A percentile compares a stretch with the other conserved stretches of the same genome.
These are phyloP conservation scores for Epinotia bilunana DNA, from an alignment of 2,888 invertebrate species.

Conservation along the genomic window DNA sequence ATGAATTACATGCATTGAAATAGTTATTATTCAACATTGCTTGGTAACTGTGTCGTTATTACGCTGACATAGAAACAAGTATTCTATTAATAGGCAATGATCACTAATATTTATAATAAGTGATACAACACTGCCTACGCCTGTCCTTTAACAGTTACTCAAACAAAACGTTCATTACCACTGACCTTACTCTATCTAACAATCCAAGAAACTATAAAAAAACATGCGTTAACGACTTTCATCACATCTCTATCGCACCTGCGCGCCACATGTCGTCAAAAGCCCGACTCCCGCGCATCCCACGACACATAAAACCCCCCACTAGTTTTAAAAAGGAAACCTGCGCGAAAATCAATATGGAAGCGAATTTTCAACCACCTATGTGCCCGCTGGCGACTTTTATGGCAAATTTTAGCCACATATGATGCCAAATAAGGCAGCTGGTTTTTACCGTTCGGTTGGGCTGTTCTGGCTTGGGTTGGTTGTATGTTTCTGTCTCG, in stretches of 20 bases:
- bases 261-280: constrained; percentile 67
- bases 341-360: constrained; percentile 60
- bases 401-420: constrained; percentile 78
- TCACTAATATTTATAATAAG: background rate
- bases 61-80: background rate
- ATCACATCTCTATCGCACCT: constrained; percentile 46
- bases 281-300: constrained; percentile 59
- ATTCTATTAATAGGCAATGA: constrained; percentile 4
- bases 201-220: constrained; percentile 42
- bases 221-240: constrained; percentile 48
- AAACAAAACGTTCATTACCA: constrained; percentile 32
- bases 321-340: constrained; percentile 53
- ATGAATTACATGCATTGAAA: background rate
- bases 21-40: background rate
- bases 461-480: constrained; percentile 55
- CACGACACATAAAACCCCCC: constrained; percentile 44
- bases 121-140: background rate
- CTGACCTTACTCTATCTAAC: constrained; percentile 40
- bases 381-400: constrained; percentile 59
- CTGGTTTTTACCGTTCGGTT: constrained; percentile 69
- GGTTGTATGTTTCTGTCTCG: constrained; percentile 56
- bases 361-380: constrained; percentile 61
- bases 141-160: constrained; percentile 9
- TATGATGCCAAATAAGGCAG: constrained; percentile 81
- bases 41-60: no score